Percentiles rank a stretch among this genome's conserved stretches.
These are phyloP conservation scores for Didymodactylos carnosus DNA, from an alignment of 2,888 invertebrate species.

Conservation along the genomic window DNA sequence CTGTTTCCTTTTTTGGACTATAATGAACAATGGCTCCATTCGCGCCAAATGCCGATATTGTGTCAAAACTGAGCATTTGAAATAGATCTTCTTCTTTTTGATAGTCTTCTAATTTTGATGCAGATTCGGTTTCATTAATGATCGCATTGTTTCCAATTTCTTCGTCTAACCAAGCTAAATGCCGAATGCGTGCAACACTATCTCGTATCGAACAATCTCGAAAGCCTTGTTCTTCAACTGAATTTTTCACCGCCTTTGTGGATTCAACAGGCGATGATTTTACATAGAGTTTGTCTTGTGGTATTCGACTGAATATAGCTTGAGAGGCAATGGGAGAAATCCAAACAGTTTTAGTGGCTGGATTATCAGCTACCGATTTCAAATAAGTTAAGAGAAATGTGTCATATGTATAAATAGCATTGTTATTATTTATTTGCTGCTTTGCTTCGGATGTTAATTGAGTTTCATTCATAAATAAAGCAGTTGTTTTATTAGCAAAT, in stretches of 20 bases:
- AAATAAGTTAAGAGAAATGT: neutral
- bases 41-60: slow-evolving; percentile 74
- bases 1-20: slow-evolving; percentile 26
- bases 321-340: neutral
- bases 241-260: slow-evolving; percentile 31
- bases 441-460: neutral
- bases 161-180: slow-evolving; percentile 63
- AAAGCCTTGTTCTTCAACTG: slow-evolving; percentile 59
- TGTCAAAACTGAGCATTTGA: slow-evolving; percentile 51
- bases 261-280: slow-evolving; percentile 23
- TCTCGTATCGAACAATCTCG: slow-evolving; percentile 46
- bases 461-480: neutral
- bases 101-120: slow-evolving; percentile 1
- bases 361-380: neutral
- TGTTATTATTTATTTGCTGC: neutral
- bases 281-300: neutral
- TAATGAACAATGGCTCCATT: slow-evolving; percentile 50
- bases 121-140: slow-evolving; percentile 1
- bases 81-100: slow-evolving; percentile 1
- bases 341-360: neutral
- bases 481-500: neutral
- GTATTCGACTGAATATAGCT: neutral
- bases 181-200: slow-evolving; percentile 59
- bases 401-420: neutral
- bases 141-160: slow-evolving; percentile 37